phyloP scores from a whole-genome alignment of 1,140 invertebrate species.

The Antheraea pernyi region DNA sequence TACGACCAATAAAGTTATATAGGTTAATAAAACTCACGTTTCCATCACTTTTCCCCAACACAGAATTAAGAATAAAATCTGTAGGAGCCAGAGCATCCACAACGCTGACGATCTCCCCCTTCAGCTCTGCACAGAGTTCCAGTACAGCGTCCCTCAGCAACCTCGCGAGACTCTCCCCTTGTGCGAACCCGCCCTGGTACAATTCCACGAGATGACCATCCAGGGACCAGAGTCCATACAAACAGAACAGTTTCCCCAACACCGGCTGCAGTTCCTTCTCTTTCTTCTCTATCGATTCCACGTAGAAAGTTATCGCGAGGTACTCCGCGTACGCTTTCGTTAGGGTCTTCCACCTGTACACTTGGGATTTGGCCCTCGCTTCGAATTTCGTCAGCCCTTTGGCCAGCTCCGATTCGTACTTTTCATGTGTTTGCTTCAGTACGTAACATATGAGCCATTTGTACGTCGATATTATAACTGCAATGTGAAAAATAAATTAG shows the following conservation, averaged over 20 bases:
- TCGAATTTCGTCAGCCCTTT: conserved; percentile 84
- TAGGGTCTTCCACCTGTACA: conserved; percentile 88
- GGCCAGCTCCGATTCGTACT: conserved; percentile 79
- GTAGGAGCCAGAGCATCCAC: conserved; percentile 93
- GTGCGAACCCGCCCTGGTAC: conserved; percentile 83
- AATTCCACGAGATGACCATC: conserved; percentile 88
- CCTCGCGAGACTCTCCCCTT: conserved; percentile 56
- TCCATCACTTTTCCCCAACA: conserved; percentile 90
- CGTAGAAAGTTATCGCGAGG: conserved; percentile 81
- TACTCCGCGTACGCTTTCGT: conserved; percentile 89
- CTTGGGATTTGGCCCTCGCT: conserved; percentile 90
- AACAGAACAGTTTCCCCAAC: conserved; percentile 82
- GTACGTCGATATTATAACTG: conserved; percentile 87
- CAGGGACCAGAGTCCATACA: conserved; percentile 87
- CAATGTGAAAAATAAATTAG: conserved; percentile 38
- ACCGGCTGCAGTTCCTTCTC: conserved; percentile 78
- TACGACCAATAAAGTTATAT: no score
- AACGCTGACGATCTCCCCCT: conserved; percentile 87
- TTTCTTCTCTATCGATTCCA: conserved; percentile 78
- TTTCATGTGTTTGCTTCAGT: conserved; percentile 83
- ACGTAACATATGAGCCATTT: conserved; percentile 93
- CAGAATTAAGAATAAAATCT: conserved; percentile 93
- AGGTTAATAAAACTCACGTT: conserved; percentile 79
- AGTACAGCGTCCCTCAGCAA: conserved; percentile 83
- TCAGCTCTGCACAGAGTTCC: conserved; percentile 84